A percentile compares a stretch with the other conserved stretches of the same genome.
These are phyloP conservation scores for Sinhomidia bicolor DNA, from an alignment of 2,888 invertebrate species.

Conservation along the genomic window DNA sequence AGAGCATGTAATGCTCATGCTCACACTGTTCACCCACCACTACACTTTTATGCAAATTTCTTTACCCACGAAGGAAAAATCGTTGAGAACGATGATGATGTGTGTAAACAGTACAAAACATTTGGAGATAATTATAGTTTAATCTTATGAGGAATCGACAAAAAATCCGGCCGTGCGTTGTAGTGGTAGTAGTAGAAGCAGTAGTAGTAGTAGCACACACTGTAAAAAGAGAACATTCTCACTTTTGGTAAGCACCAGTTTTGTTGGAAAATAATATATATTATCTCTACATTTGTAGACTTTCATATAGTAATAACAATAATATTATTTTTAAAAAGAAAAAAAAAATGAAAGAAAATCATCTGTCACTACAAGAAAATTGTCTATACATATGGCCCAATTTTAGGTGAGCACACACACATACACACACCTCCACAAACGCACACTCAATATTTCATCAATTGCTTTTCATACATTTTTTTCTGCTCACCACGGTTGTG, in stretches of 20 bases:
- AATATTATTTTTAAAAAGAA: background rate
- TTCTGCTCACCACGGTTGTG: background rate
- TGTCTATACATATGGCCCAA: slow-evolving; percentile 52
- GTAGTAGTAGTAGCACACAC: no score
- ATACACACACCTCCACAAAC: background rate
- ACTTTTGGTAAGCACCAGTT: slow-evolving; percentile 27
- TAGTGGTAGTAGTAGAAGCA: no score
- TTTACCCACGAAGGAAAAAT: slow-evolving; percentile 1
- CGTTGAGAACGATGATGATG: background rate
- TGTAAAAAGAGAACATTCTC: slow-evolving; percentile 20
- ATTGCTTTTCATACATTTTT: slow-evolving; percentile 7
- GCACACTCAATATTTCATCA: background rate
- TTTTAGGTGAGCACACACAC: slow-evolving; percentile 30
- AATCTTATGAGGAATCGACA: background rate
- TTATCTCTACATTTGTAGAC: slow-evolving; percentile 22
- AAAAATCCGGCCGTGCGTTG: background rate
- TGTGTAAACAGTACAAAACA: slow-evolving; percentile 28
- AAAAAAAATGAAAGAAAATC: slow-evolving; percentile 33
- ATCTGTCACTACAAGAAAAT: slow-evolving; percentile 55
- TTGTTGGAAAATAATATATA: slow-evolving; percentile 19
- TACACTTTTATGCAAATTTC: slow-evolving; percentile 34
- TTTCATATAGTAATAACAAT: background rate
- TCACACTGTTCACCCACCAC: background rate
- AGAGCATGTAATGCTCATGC: slow-evolving; percentile 28
- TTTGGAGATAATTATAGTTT: slow-evolving; percentile 49